Base-by-base conservation (phyloP, 2,797 vertebrate genomes). In the Synaphobranchus kaupii region DNA sequence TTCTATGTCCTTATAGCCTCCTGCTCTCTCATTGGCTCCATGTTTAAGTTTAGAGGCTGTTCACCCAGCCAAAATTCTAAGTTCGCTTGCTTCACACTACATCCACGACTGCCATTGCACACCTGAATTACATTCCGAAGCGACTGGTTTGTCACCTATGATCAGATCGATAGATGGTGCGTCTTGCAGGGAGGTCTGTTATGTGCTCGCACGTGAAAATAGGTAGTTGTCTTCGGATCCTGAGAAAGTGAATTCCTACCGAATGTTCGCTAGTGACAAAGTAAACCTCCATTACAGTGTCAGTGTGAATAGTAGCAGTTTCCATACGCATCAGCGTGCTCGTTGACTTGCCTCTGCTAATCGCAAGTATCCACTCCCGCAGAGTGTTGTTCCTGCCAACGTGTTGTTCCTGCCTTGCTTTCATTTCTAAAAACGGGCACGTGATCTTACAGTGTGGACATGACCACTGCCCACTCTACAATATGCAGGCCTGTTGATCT, bases 51-150 rank as follows among this genome's bases (percentile, higher is more conserved):
- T 66, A n/a, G 5, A 28, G 63, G 63, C 8, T 66, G 25, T 66
- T 66, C 25, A 66, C 22, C 25, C 25, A 47, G 31, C 34, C 44
- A 71, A 63, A 17, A 86, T 88, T 91, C 88, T 34, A n/a, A n/a
- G n/a, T n/a, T n/a, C n/a, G n/a, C n/a, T n/a, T n/a, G n/a, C n/a
- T n/a, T n/a, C n/a, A n/a, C n/a, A n/a, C n/a, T 63, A 15, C 50
- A 52, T 52, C 13, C 50, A 52, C 50, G 10, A 52, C 50, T 52
- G 50, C 10, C 50, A 52, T 52, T 7, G 50, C 50, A 52, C 50
- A 1, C 50, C 50, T 52, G 50, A 1, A 52, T 8, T 52, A 52
- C 50, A 17, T 56, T 12, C 54, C 17, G 54, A 13, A 15, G 12
- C 15, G 13, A 13, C 54, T 56, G 54, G 3, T 15, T 56, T 56